These are phyloP conservation scores for Cosmia trapezina DNA, from an alignment of 2,888 invertebrate species.

Conservation along the genomic window DNA sequence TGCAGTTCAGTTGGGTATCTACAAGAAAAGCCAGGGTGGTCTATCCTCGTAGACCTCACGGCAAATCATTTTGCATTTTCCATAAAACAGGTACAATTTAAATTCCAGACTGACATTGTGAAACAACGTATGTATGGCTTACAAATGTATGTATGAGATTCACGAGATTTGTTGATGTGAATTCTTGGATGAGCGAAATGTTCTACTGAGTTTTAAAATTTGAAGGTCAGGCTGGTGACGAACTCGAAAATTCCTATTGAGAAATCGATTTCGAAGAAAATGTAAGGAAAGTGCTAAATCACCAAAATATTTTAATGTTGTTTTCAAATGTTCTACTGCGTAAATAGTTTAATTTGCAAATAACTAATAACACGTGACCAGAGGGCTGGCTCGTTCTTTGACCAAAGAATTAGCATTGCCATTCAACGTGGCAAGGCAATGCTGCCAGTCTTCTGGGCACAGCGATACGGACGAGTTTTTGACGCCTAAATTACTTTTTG, in stretches of 20 bases:
- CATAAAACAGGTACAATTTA: conserved; percentile 23
- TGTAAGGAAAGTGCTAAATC: not conserved
- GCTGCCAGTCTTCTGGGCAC: too few species aligned
- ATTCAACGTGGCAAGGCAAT: too few species aligned
- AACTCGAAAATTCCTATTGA: not conserved
- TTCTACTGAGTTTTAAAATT: conserved; percentile 2
- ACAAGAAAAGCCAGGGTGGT: not conserved
- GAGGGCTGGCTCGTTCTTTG: too few species aligned
- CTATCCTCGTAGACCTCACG: not conserved
- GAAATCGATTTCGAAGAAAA: not conserved
- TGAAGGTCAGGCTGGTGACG: not conserved
- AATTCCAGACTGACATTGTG: conserved; percentile 23
- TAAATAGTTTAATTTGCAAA: conserved; percentile 9
- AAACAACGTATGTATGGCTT: conserved; percentile 23
- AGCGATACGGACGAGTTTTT: too few species aligned
- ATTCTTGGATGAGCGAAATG: conserved; percentile 21
- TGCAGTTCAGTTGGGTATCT: too few species aligned
- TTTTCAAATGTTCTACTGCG: not conserved
- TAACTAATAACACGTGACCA: not conserved
- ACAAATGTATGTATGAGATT: conserved; percentile 27
- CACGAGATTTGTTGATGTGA: conserved; percentile 23
- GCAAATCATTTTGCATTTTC: conserved; percentile 3
- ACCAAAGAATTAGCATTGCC: too few species aligned
- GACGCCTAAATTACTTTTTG: too few species aligned
- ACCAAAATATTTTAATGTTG: not conserved